Evolutionary conservation across 2,888 invertebrate genomes (phyloP), one percentile per base, ranked within the genome.

Genomic region (Apotomis turbidana): DNA sequence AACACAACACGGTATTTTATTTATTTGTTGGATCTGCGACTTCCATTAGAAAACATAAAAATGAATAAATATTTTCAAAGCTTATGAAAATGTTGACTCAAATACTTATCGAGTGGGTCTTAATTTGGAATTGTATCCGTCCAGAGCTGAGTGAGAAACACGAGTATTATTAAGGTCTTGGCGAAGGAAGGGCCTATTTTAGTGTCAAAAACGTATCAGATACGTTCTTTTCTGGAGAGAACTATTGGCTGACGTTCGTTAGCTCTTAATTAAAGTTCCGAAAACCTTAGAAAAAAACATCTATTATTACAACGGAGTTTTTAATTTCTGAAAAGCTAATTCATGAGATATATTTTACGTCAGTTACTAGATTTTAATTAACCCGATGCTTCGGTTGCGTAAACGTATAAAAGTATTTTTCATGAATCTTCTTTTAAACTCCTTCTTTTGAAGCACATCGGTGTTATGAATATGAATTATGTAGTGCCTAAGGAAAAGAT

Each of bases 121-220:
- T 64, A 63, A 54, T 64, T 64, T 64, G 54, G 15, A 54, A 55
- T 8, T 54, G 52, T 41, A 54, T 52, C 52, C 41, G 41, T 54
- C 63, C 10, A n/a, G 9, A 52, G 49, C 12, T 51, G 49, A 51
- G 62, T 52, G 54, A 41, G 41, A 15, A 63, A 63, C 5, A 0
- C 0, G 52, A 38, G 13, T 41, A 49, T 10, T 52, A 27, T 2
- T 52, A 41, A 6, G 5, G 41, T 51, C 13, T 10, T 5, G 9
- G 36, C 4, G 10, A 27, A 27, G n/a, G 13, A 62, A 51, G n/a
- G 36, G 3, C 36, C 0, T 52, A 4, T 51, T 51, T n/a, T 36
- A 51, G 38, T 38, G 8, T 5, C 3, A 36, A 52, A 62, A 36
- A 9, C 12, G 51, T 38, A 51, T 38, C 38, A 51, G 38, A 52